These are phyloP conservation scores for Atethmia centrago DNA, from an alignment of 2,888 invertebrate species.

Conservation along the genomic window DNA sequence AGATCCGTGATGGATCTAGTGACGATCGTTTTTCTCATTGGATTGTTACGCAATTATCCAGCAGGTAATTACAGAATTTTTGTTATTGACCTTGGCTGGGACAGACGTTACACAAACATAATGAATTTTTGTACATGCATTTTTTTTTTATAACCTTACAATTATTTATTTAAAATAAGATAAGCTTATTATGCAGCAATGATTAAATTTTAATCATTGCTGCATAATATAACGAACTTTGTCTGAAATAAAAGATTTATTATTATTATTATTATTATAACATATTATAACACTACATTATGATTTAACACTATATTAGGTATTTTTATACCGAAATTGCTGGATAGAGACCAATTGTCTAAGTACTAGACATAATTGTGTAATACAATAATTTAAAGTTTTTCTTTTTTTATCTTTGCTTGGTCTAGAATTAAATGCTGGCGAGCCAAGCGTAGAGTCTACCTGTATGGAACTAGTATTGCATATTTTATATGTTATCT, in stretches of 20 bases:
- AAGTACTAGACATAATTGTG: not conserved
- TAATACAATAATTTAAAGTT: not conserved
- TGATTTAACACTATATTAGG: not conserved
- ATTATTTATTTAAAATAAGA: no score
- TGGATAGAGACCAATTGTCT: not conserved
- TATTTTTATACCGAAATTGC: not conserved
- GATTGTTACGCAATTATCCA: no score
- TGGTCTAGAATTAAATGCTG: constrained; percentile 28
- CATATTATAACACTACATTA: no score
- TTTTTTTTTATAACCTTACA: not conserved
- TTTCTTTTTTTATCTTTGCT: constrained; percentile 5
- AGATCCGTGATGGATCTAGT: no score
- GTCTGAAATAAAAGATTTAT: no score
- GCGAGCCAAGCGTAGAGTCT: constrained; percentile 25
- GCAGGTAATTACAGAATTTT: no score
- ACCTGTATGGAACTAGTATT: not conserved
- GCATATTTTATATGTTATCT: constrained; percentile 6
- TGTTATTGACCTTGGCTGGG: no score
- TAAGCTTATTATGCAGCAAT: no score
- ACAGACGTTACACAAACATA: not conserved
- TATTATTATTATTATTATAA: no score
- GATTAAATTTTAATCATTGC: no score
- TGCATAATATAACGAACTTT: not conserved
- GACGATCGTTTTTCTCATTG: no score
- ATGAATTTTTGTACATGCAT: not conserved